These are phyloP conservation scores for Hippocampus kuda DNA, from an alignment of 2,797 vertebrate species.

Conservation along the genomic window DNA sequence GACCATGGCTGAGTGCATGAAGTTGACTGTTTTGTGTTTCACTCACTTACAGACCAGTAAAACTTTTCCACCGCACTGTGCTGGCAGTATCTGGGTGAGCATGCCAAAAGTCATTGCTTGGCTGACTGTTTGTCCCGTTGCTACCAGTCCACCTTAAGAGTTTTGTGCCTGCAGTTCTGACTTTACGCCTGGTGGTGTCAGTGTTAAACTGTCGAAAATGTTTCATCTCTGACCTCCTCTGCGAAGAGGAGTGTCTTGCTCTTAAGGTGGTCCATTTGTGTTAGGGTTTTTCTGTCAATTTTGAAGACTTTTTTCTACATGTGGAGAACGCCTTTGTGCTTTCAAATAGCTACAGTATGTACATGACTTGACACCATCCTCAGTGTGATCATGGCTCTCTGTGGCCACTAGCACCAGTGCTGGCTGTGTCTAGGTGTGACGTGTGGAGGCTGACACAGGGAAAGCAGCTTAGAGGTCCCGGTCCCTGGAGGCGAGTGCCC, in stretches of 20 bases:
- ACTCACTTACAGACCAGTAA: neutral
- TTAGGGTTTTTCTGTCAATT: slow-evolving; percentile 8
- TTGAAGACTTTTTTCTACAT: neutral
- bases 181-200: slow-evolving; percentile 44
- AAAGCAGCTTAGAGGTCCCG: slow-evolving; percentile 67
- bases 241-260: slow-evolving; percentile 44
- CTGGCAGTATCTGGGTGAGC: neutral
- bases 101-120: neutral
- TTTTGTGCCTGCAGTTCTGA: slow-evolving; percentile 27
- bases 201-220: slow-evolving; percentile 25
- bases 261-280: slow-evolving; percentile 49
- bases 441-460: slow-evolving; percentile 63
- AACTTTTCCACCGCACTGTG: neutral
- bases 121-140: neutral
- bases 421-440: slow-evolving; percentile 55
- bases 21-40: neutral
- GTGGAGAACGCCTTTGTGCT: slow-evolving; percentile 3
- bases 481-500: slow-evolving; percentile 40
- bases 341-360: neutral
- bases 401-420: slow-evolving; percentile 16
- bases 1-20: neutral
- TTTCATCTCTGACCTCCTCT: neutral
- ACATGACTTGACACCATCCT: neutral
- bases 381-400: neutral
- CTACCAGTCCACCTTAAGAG: slow-evolving; percentile 57